Evolutionary conservation across 2,888 invertebrate species (phyloP).

Genomic region (Caenorhabditis angaria): DNA sequence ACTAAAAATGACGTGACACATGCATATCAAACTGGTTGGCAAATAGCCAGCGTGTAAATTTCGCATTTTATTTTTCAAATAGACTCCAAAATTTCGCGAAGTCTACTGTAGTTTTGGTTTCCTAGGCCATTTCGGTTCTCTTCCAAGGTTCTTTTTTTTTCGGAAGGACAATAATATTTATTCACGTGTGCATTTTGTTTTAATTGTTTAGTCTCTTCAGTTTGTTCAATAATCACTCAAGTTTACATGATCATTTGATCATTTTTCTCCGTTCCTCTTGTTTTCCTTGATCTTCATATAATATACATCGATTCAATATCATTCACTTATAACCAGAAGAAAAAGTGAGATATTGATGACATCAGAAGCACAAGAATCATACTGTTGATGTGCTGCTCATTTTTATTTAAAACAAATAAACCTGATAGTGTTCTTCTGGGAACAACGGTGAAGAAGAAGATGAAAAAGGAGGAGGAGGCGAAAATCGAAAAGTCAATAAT

Average conservation of each 20-base stretch:
- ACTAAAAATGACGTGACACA: too few relatives aligned
- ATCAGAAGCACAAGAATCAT: constrained; percentile 34
- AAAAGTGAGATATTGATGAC: constrained; percentile 24
- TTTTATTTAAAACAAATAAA: background rate
- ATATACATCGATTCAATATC: too few relatives aligned
- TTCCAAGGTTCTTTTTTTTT: background rate
- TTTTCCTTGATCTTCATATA: background rate
- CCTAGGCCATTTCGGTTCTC: too few relatives aligned
- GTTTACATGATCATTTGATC: constrained; percentile 24
- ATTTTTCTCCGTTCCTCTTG: constrained; percentile 6
- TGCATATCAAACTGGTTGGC: too few relatives aligned
- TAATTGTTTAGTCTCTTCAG: background rate
- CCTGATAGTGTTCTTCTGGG: constrained; percentile 4
- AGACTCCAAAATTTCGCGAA: too few relatives aligned
- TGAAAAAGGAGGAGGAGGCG: background rate
- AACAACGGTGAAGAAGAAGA: background rate
- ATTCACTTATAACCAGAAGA: background rate
- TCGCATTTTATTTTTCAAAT: too few relatives aligned
- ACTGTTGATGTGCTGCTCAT: background rate
- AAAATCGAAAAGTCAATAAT: constrained; percentile 4
- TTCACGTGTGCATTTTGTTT: background rate
- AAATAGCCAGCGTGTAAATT: too few relatives aligned
- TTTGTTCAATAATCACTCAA: constrained; percentile 5
- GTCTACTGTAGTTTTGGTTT: too few relatives aligned
- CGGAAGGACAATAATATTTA: background rate